Evolutionary conservation across 2,113 vertebrate species (phyloP).

Genomic region (Tupaia tana): DNA sequence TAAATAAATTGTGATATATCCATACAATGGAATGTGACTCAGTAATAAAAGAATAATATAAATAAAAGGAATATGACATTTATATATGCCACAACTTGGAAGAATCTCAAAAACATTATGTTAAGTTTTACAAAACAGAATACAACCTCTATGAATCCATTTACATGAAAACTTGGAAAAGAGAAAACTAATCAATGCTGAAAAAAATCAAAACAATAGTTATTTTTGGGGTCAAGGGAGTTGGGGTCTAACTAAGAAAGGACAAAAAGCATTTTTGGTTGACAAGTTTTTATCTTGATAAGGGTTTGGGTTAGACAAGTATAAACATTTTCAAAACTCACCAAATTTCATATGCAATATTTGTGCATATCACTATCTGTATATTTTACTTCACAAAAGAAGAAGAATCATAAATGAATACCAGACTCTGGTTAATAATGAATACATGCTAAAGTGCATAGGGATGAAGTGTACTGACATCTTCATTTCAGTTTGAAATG

Average conservation of each 20-base stretch:
- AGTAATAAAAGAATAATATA: neutral
- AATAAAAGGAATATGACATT: neutral
- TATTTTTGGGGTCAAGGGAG: neutral
- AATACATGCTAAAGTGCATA: neutral
- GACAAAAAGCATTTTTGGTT: neutral
- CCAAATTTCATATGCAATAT: neutral
- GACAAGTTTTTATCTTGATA: neutral
- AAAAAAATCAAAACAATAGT: neutral
- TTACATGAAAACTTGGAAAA: conserved; percentile 22
- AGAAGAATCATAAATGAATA: neutral
- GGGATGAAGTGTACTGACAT: neutral
- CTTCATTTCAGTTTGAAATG: neutral
- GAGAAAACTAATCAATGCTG: neutral
- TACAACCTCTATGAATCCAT: neutral
- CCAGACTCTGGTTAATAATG: neutral
- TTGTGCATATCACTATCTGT: neutral
- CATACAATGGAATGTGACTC: neutral
- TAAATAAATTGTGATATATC: neutral
- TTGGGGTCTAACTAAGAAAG: neutral
- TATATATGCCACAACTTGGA: neutral
- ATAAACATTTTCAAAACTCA: neutral
- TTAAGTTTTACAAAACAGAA: neutral
- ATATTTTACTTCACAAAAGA: neutral
- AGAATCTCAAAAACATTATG: neutral
- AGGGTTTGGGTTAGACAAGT: neutral